Evolutionary conservation across 30 jellyfish, hydroid and myxozoan genomes (phyloP).

Genomic region (Aurelia coerulea): DNA sequence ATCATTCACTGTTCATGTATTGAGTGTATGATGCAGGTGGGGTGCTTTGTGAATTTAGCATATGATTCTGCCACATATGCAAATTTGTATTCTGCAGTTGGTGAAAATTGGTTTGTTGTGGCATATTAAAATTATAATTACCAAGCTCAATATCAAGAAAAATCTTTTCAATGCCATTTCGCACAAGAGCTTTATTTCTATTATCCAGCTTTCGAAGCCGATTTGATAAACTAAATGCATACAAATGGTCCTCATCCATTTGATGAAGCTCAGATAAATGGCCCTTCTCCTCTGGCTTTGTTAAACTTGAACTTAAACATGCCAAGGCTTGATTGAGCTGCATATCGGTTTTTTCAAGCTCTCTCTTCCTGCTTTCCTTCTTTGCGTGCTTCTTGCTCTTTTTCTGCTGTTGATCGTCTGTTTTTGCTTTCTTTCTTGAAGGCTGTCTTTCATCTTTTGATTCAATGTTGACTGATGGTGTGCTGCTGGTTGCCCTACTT

Average conservation of each 20-base stretch:
- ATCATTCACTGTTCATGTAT: too few species aligned
- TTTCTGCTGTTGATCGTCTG: too few species aligned
- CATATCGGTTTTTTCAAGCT: conserved; percentile 6
- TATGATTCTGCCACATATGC: too few species aligned
- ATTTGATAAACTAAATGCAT: conserved; percentile 29
- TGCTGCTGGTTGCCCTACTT: too few species aligned
- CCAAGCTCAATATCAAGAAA: conserved; percentile 31
- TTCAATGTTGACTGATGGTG: too few species aligned
- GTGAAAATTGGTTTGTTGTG: too few species aligned
- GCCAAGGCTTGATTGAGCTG: conserved; percentile 19
- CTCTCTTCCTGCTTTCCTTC: conserved; percentile 4
- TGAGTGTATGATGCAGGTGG: too few species aligned
- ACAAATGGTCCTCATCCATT: conserved; percentile 17
- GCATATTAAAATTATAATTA: conserved; percentile 1
- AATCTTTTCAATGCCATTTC: conserved; percentile 36
- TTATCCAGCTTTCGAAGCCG: conserved; percentile 31
- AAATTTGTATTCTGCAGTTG: too few species aligned
- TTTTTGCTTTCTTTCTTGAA: too few species aligned
- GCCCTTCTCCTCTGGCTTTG: neutral
- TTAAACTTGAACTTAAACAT: conserved; percentile 8
- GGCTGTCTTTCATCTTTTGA: too few species aligned
- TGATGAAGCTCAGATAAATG: too few species aligned
- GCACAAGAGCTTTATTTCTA: conserved; percentile 8
- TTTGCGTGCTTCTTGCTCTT: neutral
- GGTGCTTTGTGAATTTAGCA: too few species aligned